These are phyloP conservation scores for Rhagoletis pomonella DNA, from an alignment of 1,140 invertebrate genomes.

Conservation along the genomic window DNA sequence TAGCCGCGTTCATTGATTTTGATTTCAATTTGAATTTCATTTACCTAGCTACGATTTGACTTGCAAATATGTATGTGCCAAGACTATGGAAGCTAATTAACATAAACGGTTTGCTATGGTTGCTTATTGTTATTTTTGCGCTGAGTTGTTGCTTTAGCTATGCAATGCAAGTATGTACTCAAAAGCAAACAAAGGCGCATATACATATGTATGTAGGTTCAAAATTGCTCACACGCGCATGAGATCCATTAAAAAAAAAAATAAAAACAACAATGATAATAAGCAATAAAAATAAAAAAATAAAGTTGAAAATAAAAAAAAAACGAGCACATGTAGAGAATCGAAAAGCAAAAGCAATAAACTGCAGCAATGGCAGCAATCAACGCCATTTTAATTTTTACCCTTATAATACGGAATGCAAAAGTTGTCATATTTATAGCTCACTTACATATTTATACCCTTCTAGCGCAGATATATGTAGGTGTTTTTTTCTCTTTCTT, in stretches of 20 bases:
- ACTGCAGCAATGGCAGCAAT: constrained; percentile 2
- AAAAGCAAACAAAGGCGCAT: background rate
- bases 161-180: background rate
- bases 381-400: constrained; percentile 20
- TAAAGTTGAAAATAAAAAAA: background rate
- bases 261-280: background rate
- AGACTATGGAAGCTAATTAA: constrained; percentile 20
- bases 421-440: background rate
- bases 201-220: background rate
- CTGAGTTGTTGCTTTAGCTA: background rate
- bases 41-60: constrained; percentile 23
- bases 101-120: constrained; percentile 29
- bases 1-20: background rate
- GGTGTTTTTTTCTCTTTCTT: too few relatives aligned
- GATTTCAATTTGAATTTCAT: constrained; percentile 44
- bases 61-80: constrained; percentile 12
- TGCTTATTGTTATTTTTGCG: background rate
- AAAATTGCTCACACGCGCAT: background rate
- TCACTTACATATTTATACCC: background rate
- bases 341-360: background rate
- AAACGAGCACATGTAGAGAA: background rate
- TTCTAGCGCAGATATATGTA: too few relatives aligned
- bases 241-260: background rate
- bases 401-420: background rate
- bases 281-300: background rate